These are phyloP conservation scores for Hippocampus mohnikei DNA, from an alignment of 2,113 vertebrate genomes.

Conservation along the genomic window DNA sequence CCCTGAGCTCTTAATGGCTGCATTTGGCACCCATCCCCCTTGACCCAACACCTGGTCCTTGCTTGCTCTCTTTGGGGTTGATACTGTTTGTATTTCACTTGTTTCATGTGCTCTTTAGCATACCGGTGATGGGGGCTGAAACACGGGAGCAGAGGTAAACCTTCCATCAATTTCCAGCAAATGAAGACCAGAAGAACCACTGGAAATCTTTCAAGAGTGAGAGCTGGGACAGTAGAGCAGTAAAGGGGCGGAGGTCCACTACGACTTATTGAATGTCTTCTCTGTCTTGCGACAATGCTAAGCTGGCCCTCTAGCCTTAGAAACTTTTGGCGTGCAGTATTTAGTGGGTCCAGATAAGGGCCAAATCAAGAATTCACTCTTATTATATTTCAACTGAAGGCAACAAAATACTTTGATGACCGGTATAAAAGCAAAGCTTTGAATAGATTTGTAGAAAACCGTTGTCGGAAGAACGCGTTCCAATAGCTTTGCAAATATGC, in stretches of 20 bases:
- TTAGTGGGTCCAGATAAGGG: too few species aligned
- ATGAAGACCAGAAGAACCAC: conserved; percentile 66
- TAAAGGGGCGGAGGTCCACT: conserved; percentile 19
- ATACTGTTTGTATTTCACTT: conserved; percentile 74
- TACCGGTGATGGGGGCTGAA: conserved; percentile 25
- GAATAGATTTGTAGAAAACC: too few species aligned
- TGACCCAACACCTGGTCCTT: conserved; percentile 74
- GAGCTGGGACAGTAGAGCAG: conserved; percentile 62
- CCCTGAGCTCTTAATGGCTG: conserved; percentile 71
- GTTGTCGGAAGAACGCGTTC: too few species aligned
- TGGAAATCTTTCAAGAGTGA: conserved; percentile 59
- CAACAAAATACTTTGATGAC: too few species aligned
- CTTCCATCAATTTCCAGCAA: conserved; percentile 74
- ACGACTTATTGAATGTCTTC: too few species aligned
- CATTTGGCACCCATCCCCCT: conserved; percentile 75
- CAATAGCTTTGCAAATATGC: too few species aligned
- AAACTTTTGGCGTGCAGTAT: too few species aligned
- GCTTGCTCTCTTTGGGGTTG: conserved; percentile 63
- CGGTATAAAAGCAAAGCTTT: too few species aligned
- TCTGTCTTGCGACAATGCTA: too few species aligned
- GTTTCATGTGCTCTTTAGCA: conserved; percentile 75
- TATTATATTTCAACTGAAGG: too few species aligned
- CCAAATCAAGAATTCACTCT: too few species aligned
- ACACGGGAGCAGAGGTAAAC: conserved; percentile 54
- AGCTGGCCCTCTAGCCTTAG: too few species aligned